phyloP scores from a whole-genome alignment of 2,113 vertebrate genomes.

The Climacteris rufus region DNA sequence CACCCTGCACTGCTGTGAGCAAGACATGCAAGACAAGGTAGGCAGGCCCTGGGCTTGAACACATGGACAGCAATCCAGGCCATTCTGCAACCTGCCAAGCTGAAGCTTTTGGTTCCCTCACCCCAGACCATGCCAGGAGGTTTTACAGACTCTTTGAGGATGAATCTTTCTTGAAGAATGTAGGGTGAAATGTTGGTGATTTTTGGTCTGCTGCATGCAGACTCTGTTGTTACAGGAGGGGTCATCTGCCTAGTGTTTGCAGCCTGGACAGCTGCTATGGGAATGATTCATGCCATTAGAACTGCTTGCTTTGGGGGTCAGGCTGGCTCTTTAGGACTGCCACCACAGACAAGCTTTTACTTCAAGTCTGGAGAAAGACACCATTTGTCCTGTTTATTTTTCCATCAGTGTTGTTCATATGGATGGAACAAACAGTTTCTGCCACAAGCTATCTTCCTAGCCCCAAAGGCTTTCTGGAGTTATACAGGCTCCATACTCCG shows the following conservation, averaged over 20 bases:
- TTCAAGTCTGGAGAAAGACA: neutral
- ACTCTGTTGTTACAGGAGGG: neutral
- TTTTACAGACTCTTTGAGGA: neutral
- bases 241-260: neutral
- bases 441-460: neutral
- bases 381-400: neutral
- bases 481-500: neutral
- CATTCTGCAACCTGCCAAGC: neutral
- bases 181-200: neutral
- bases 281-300: neutral
- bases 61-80: fast-evolving
- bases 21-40: neutral
- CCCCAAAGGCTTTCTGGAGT: neutral
- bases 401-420: neutral
- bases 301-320: neutral
- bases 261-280: neutral
- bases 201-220: neutral
- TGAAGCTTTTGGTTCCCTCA: neutral
- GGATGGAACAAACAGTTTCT: neutral
- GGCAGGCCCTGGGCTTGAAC: neutral
- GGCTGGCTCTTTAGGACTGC: neutral
- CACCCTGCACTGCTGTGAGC: neutral
- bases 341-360: neutral
- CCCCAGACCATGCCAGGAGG: neutral
- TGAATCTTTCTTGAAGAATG: constrained; percentile 44